phyloP scores from a whole-genome alignment of 2,888 invertebrate species.

The Ochropleura leucogaster region DNA sequence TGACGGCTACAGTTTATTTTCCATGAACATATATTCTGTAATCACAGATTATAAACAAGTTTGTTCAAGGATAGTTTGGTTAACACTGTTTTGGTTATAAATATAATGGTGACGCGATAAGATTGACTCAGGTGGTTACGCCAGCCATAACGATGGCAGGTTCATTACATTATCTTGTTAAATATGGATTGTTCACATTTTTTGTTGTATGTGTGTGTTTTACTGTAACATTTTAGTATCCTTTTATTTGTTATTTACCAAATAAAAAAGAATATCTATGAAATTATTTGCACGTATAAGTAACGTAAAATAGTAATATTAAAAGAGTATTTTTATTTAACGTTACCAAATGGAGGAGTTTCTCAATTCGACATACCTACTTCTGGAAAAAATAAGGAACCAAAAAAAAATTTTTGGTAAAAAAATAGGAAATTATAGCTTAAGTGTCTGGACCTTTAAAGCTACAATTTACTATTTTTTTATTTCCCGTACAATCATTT shows the following conservation, averaged over 20 bases:
- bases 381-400: too few species aligned
- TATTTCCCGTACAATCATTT: too few species aligned
- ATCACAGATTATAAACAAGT: slow-evolving; percentile 28
- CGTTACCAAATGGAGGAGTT: too few species aligned
- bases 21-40: slow-evolving; percentile 7
- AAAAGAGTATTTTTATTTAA: too few species aligned
- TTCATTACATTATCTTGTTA: slow-evolving; percentile 9
- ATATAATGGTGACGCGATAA: slow-evolving; percentile 54
- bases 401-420: too few species aligned
- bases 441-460: too few species aligned
- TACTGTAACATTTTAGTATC: not conserved
- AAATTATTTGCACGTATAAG: not conserved
- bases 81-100: slow-evolving; percentile 31
- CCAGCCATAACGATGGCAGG: not conserved
- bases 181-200: slow-evolving; percentile 4
- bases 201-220: not conserved
- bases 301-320: too few species aligned
- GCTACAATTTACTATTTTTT: too few species aligned
- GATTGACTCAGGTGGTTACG: slow-evolving; percentile 54
- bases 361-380: too few species aligned
- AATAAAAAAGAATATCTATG: not conserved
- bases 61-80: slow-evolving; percentile 35
- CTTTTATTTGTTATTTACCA: not conserved
- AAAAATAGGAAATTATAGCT: too few species aligned
- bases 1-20: slow-evolving; percentile 2